Base-by-base conservation (phyloP, 2,888 invertebrate species). In the Drosophila buzzatii region DNA sequence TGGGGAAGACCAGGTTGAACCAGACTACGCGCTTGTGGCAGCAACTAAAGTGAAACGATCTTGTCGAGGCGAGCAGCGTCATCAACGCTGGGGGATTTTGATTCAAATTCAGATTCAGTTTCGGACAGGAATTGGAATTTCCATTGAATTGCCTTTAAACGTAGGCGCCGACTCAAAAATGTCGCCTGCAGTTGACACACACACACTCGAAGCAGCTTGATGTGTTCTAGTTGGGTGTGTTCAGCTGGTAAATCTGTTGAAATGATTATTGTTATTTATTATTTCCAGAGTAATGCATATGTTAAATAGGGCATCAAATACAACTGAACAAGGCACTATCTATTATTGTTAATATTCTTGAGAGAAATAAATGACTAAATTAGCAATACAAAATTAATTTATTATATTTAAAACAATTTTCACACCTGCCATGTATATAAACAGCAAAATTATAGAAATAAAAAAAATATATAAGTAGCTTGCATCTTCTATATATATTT, bases 31-130 rank as follows among this genome's bases (percentile, higher is more conserved):
- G 59, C 61, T 35, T 72, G 72, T 63, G 51, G 52, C 62, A 42
- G 42, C 51, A 52, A 59, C 71, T 5, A 52, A 47, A 23, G n/a
- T 33, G 20, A 41, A 60, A 53, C 31, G 55, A 69, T 23, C 35
- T 52, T 35, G 47, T 52, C 47, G 47, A 33, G 39, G 53, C 66
- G 53, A 44, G 52, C 31, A 45, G 37, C 45, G 39, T 39, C 47
- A 49, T 18, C 8, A n/a, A 23, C n/a, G 14, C 1, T 1, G 80
- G 75, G 75, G 75, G 69, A 79, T 57, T 76, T 75, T 52, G 31
- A 16, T 10, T 20, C 37, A 23, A 12, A n/a, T 6, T 16, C 37
- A 33, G 31, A 16, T 10, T 20, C 37, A 33, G 23, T 3, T 23
- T 23, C 45, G 44, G 23, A 12, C 65, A 39, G 20, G 18, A 37